Evolutionary conservation across 2,113 vertebrate species (phyloP), one percentile per base, ranked within the genome.

Genomic region (Perccottus glenii): DNA sequence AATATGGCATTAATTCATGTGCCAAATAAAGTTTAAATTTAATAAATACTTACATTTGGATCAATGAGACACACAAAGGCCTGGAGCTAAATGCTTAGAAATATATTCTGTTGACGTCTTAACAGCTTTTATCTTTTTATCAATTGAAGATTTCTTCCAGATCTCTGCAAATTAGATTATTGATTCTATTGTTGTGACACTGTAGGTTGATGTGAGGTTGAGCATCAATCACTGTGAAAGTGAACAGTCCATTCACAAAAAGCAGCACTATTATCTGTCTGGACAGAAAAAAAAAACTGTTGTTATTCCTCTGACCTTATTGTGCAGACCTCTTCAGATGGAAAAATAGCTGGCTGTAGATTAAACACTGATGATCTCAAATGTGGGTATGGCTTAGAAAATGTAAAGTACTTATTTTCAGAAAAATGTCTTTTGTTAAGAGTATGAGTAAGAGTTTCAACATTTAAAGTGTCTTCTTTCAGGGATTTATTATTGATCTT

Each of bases 271-370:
- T 32, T 67, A 47, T 60, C 59, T 60, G 55, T 33, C 27, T 36
- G 32, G 48, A 69, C 42, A 45, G 51, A 85, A 73, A 58, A 80
- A 84, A 84, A 80, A 69, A 64, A 60, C 77, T 84, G 16, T 79
- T 86, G 64, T 72, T 87, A 67, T 84, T 85, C 76, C 57, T 49
- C 64, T 89, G 90, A 90, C 89, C 89, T 92, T 91, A 85, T 85
- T 86, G 78, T 80, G 66, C 62, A 73, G 73, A 44, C 57, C 59
- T 80, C 64, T 69, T 81, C 67, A 90, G 88, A 88, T 89, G 87
- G 85, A 79, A 89, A 64, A 76, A 83, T 66, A 86, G 80, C 89
- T 80, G 85, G 76, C 80, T 73, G 67, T 77, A 79, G 81, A 87
- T 84, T 88, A 83, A 80, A 81, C 86, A 87, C 49, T 86, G 72